Percentiles rank a stretch among this genome's conserved stretches.
Conservation (phyloP, 2,113 vertebrate species). For the Platysternon megacephalum region DNA sequence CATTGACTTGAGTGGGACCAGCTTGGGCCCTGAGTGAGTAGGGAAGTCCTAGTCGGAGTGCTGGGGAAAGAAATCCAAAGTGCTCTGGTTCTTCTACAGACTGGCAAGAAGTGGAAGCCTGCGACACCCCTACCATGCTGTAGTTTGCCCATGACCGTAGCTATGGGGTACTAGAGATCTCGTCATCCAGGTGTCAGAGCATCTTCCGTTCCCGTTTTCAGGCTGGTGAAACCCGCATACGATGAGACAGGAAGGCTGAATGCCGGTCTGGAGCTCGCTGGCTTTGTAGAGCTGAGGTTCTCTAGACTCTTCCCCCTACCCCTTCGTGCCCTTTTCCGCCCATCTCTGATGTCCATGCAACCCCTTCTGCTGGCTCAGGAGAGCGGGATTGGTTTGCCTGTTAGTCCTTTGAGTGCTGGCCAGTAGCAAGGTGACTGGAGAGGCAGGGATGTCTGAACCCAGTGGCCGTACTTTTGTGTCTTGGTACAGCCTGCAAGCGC, state of each 20-base stretch:
- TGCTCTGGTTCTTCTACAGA: neutral
- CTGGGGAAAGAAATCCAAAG: fast-evolving
- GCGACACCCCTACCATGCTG: fast-evolving
- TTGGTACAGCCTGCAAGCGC: too few relatives aligned
- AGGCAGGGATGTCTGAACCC: neutral
- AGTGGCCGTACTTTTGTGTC: neutral
- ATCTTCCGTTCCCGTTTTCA: neutral
- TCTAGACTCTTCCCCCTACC: neutral
- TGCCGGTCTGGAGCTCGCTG: too few relatives aligned
- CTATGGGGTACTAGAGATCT: neutral
- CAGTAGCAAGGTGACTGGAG: neutral
- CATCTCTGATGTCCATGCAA: neutral
- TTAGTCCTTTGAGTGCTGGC: neutral
- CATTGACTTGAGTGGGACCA: fast-evolving
- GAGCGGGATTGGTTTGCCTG: neutral
- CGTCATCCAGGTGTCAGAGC: neutral
- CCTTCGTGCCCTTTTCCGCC: too few relatives aligned
- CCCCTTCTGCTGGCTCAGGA: neutral
- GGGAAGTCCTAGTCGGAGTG: neutral
- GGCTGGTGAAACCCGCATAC: neutral
- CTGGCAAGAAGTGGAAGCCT: neutral
- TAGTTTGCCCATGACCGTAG: neutral
- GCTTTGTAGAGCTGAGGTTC: neutral
- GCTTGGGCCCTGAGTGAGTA: fast-evolving
- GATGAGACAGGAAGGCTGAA: neutral